Base-by-base conservation (phyloP, 2,797 vertebrate genomes). In the Tympanoctomys barrerae region DNA sequence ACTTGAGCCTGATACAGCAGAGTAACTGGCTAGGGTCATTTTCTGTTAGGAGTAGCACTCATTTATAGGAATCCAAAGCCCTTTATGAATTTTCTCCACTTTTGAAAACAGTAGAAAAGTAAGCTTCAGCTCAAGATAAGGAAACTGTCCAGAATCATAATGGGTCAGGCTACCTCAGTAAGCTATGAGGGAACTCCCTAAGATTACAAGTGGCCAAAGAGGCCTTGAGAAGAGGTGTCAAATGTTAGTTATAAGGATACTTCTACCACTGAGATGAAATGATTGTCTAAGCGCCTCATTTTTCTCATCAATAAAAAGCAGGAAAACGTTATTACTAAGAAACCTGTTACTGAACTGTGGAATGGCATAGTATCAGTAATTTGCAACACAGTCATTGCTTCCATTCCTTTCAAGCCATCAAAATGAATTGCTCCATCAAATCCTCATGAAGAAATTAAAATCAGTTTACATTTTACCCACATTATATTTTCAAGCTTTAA, bases 371-470 rank as follows among this genome's bases (percentile, higher is more conserved):
- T 46, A 59, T 79, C 68, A 91, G 28, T 84, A 78, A 89, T 52
- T 22, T 80, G 64, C 39, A 89, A 36, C 73, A 68, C 21, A 71
- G 33, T 81, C 33, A 21, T 77, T 84, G 94, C 78, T 82, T 82
- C 68, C 28, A 78, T 94, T 75, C 77, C 77, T 89, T 57, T 22
- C 79, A 94, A 94, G 39, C 49, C 91, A 92, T 9, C 26, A 28
- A 90, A 89, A 94, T 89, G 57, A 95, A 81, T 88, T 82, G 5
- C 94, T 89, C 80, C 52, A 42, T 82, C 59, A 83, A 94, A 31
- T 33, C 10, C 21, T 96, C 66, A 66, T 83, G 89, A 85, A 78
- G 95, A 96, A 95, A 68, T 54, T 92, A 59, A 86, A 92, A 90
- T 71, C 36, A 57, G 54, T 61, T 92, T 64, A 89, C 52, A 71